A percentile compares a stretch with the other conserved stretches of the same genome.
Conservation (phyloP, 1,140 invertebrate species). For the Pollicipes pollicipes region DNA sequence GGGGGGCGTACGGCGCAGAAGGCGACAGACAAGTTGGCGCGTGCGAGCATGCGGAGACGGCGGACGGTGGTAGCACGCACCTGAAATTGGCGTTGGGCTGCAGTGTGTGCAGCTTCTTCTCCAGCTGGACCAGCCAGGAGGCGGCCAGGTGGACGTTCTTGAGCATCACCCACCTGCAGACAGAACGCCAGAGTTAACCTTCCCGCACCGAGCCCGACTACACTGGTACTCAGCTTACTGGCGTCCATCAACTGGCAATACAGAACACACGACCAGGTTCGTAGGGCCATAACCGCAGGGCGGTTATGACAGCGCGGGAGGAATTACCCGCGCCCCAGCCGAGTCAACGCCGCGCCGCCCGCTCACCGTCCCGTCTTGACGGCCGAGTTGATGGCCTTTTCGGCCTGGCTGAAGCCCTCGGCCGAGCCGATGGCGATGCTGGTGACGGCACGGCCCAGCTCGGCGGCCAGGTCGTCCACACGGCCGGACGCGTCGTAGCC, state of each 20-base stretch:
- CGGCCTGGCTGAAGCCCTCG: slow-evolving; percentile 97
- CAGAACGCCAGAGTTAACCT: slow-evolving; percentile 4
- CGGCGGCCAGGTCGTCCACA: slow-evolving; percentile 91
- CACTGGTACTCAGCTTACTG: no score
- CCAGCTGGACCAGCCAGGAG: slow-evolving; percentile 93
- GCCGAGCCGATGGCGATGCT: slow-evolving; percentile 98
- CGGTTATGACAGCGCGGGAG: neutral
- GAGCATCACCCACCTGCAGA: slow-evolving; percentile 77
- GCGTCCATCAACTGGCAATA: slow-evolving; percentile 11
- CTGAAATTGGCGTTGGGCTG: slow-evolving; percentile 77
- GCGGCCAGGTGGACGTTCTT: slow-evolving; percentile 99
- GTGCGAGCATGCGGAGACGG: no score
- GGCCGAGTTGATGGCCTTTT: slow-evolving; percentile 88
- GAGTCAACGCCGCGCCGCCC: slow-evolving; percentile 10
- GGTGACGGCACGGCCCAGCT: slow-evolving; percentile 78
- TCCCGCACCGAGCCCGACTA: no score
- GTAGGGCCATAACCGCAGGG: slow-evolving; percentile 5
- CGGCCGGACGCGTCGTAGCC: slow-evolving; percentile 94
- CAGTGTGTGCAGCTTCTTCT: slow-evolving; percentile 94
- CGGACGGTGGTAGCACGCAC: no score
- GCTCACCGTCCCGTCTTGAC: slow-evolving; percentile 79
- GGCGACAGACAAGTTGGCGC: no score
- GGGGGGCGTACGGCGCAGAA: no score
- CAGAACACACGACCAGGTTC: slow-evolving; percentile 2
- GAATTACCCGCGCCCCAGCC: neutral